These are phyloP conservation scores for Corvus cornix DNA, from an alignment of 2,113 vertebrate genomes.

Conservation along the genomic window DNA sequence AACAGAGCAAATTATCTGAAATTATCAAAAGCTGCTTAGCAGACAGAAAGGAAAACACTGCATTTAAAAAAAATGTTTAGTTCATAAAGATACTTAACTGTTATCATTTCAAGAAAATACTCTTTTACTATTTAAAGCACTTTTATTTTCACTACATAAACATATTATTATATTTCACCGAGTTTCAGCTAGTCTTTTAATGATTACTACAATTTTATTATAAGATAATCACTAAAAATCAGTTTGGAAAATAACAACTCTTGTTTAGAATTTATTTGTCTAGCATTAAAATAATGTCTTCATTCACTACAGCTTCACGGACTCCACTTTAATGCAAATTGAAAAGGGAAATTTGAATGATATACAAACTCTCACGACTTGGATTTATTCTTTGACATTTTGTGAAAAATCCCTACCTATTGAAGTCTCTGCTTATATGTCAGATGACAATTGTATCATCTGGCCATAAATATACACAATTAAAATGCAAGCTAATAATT, in stretches of 20 bases:
- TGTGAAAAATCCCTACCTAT: background rate
- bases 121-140: background rate
- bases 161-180: background rate
- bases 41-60: background rate
- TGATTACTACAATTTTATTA: background rate
- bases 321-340: background rate
- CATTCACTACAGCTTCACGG: background rate
- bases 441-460: background rate
- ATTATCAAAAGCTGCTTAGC: background rate
- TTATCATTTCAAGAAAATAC: background rate
- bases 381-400: background rate
- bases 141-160: background rate
- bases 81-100: background rate
- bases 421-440: background rate
- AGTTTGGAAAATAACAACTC: background rate
- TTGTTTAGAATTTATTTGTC: background rate
- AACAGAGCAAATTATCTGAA: background rate
- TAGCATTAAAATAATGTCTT: background rate
- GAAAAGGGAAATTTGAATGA: background rate
- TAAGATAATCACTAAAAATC: background rate
- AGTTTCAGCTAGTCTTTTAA: background rate
- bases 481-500: background rate
- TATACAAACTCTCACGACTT: rapidly evolving
- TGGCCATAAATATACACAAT: background rate
- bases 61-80: background rate